Evolutionary conservation across 1,140 invertebrate genomes (phyloP).

Genomic region (silkworm (Bombyx mori)): DNA sequence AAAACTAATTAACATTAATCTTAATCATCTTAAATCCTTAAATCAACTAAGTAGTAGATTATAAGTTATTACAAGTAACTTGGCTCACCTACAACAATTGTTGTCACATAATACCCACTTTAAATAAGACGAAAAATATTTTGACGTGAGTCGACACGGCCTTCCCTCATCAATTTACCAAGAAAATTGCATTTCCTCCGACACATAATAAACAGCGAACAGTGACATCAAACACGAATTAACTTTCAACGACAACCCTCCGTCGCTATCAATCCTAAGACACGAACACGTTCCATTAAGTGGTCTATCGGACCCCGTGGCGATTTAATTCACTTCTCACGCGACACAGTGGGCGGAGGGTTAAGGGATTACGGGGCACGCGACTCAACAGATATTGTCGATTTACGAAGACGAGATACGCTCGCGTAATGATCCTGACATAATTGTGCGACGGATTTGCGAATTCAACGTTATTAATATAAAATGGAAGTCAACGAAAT

Average conservation of each 20-base stretch:
- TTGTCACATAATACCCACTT: too few relatives aligned
- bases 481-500: too few relatives aligned
- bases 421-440: conserved; percentile 50
- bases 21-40: too few relatives aligned
- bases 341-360: conserved; percentile 39
- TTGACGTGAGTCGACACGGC: too few relatives aligned
- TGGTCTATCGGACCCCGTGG: conserved; percentile 48
- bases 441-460: conserved; percentile 46
- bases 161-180: conserved; percentile 10
- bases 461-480: conserved; percentile 19
- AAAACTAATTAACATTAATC: too few relatives aligned
- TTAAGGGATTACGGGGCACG: conserved; percentile 58
- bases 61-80: too few relatives aligned
- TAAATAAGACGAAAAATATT: too few relatives aligned
- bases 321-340: conserved; percentile 64
- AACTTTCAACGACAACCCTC: conserved; percentile 54
- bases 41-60: too few relatives aligned
- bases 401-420: conserved; percentile 46
- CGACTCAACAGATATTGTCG: conserved; percentile 63
- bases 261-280: conserved; percentile 50
- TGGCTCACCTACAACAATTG: too few relatives aligned
- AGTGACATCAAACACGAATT: conserved; percentile 65
- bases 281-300: conserved; percentile 48
- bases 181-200: conserved; percentile 48
- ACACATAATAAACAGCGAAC: conserved; percentile 47